These are phyloP conservation scores for Luidia sarsii DNA, from an alignment of 53 echinoderm and acorn worm genomes.

Conservation along the genomic window DNA sequence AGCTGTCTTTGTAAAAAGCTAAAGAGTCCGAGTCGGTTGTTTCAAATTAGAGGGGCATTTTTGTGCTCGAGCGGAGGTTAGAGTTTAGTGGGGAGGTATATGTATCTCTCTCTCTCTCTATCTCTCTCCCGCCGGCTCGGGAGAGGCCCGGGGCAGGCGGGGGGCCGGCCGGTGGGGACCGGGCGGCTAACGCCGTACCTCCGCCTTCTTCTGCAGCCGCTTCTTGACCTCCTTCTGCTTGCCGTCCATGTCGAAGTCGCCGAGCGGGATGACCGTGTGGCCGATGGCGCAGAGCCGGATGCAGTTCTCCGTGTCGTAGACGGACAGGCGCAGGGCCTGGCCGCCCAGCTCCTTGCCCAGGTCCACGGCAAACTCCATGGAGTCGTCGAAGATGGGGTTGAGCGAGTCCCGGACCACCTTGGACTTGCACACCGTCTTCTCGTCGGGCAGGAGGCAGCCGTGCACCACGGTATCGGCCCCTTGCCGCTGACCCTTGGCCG, in stretches of 20 bases:
- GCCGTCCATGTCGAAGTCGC: conserved; percentile 78
- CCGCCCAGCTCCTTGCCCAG: conserved; percentile 71
- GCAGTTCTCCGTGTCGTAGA: conserved; percentile 73
- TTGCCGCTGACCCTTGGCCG: conserved; percentile 87
- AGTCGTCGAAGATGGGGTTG: conserved; percentile 94
- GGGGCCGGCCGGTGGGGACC: background rate
- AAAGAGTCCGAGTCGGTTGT: too few species aligned
- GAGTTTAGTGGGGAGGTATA: too few species aligned
- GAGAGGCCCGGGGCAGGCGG: too few species aligned
- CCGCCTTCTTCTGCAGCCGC: conserved; percentile 75
- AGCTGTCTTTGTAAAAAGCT: too few species aligned
- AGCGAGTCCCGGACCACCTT: conserved; percentile 80
- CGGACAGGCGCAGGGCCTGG: conserved; percentile 84
- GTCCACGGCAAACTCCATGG: conserved; percentile 83
- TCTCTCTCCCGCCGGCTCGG: too few species aligned
- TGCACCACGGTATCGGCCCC: conserved; percentile 80
- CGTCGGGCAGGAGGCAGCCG: conserved; percentile 90
- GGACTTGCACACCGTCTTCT: conserved; percentile 78
- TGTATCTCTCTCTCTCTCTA: too few species aligned
- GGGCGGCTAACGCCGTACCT: conserved; percentile 51
- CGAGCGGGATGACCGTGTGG: conserved; percentile 82
- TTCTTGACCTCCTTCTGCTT: conserved; percentile 77
- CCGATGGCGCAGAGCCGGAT: conserved; percentile 82
- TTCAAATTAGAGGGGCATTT: too few species aligned
- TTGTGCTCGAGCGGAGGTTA: too few species aligned